Base-by-base conservation (phyloP, 2,797 vertebrate species). In the Myioborus miniatus region DNA sequence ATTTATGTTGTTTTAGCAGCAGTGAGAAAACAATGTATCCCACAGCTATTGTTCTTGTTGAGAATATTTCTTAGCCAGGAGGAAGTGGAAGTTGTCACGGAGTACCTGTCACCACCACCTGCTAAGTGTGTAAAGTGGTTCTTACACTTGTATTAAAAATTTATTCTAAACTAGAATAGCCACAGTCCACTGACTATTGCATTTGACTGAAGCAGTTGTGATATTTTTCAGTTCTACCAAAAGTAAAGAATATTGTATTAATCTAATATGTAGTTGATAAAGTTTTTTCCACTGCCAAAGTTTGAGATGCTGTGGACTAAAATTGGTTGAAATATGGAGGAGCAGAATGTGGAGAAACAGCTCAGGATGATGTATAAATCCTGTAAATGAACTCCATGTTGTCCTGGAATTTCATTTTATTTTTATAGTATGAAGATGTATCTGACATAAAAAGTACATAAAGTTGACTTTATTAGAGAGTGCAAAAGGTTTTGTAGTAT, bases 71-170 rank as follows among this genome's bases (percentile, higher is more conserved):
- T 44, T 60, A 55, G 22, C 43, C n/a, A 2, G 19, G 24, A 37
- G 77, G 37, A 79, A 76, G 27, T 37, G 14, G 20, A 75, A 62
- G 8, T 37, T 80, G 21, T 78, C 41, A n/a, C 5, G 19, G 36
- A 59, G 12, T 37, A 9, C 26, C 37, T 14, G 37, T 90, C 14
- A 22, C 10, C 11, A 8, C n/a, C 14, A 21, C 21, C 27, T 3
- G 0, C 1, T 20, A 49, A 3, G 6, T 30, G 7, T 69, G 5
- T 76, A 9, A 68, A 18, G 6, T 8, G 8, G 4, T 63, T 43
- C 12, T 87, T 90, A 34, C 2, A 1, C 22, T 83, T 64, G 6
- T 32, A 23, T n/a, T 88, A 47, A 75, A 63, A 56, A 24, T 49
- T 71, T 21, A 64, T 47, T 81, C 36, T 32, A 55, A 39, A 39